phyloP scores from a whole-genome alignment of 2,113 vertebrate species.

The Rhynchomys soricoides region DNA sequence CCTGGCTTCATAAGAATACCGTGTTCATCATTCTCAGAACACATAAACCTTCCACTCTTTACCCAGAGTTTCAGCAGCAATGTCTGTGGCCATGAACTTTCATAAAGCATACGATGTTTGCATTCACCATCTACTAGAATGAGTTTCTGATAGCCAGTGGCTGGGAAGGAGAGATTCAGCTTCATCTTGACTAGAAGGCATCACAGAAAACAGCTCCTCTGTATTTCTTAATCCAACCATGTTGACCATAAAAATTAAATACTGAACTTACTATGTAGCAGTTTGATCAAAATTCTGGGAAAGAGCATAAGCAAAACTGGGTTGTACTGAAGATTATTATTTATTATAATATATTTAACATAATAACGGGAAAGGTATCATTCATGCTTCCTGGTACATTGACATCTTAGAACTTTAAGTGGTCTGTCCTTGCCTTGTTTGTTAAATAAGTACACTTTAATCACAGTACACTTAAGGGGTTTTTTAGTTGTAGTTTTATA shows the following conservation, averaged over 20 bases:
- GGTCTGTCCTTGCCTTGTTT: background rate
- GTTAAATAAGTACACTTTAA: background rate
- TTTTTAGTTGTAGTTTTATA: background rate
- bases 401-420: background rate
- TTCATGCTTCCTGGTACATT: background rate
- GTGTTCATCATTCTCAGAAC: background rate
- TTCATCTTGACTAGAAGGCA: background rate
- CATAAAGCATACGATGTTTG: background rate
- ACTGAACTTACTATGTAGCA: background rate
- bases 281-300: background rate
- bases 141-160: background rate
- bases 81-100: background rate
- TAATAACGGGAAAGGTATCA: background rate
- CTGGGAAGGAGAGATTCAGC: background rate
- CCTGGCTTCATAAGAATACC: background rate
- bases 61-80: background rate
- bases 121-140: background rate
- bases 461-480: background rate
- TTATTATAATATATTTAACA: background rate
- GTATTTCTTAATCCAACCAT: background rate
- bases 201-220: background rate
- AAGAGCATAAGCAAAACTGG: background rate
- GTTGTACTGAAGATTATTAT: background rate
- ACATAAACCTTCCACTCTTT: background rate
- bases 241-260: background rate